These are phyloP conservation scores for Acromyrmex heyeri DNA, from an alignment of 1,140 invertebrate species.

Conservation along the genomic window DNA sequence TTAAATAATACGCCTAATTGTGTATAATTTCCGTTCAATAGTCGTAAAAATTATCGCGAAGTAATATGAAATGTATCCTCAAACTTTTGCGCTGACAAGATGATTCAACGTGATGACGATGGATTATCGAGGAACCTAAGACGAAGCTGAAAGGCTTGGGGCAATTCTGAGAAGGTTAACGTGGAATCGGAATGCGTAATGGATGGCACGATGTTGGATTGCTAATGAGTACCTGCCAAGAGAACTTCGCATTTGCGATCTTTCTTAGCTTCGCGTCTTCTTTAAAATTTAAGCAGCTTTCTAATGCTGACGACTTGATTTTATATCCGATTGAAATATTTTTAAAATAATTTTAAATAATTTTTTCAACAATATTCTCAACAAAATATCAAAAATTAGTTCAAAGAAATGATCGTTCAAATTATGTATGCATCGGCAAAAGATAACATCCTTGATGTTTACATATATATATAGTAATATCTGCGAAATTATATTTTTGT, in stretches of 20 bases:
- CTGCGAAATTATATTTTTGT: not conserved
- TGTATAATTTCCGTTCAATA: not conserved
- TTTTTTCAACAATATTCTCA: not conserved
- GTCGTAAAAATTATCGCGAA: slow-evolving; percentile 1
- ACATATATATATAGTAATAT: not conserved
- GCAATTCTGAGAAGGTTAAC: slow-evolving; percentile 79
- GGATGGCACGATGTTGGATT: slow-evolving; percentile 82
- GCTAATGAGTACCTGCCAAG: slow-evolving; percentile 81
- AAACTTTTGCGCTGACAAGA: slow-evolving; percentile 79
- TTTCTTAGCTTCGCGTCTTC: slow-evolving; percentile 1
- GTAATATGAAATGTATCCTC: slow-evolving; percentile 55
- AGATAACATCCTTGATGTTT: not conserved
- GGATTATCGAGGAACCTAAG: slow-evolving; percentile 70
- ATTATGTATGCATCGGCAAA: not conserved
- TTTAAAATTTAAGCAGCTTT: slow-evolving; percentile 10
- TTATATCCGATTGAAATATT: not conserved
- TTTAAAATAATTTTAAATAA: no score
- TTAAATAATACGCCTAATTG: not conserved
- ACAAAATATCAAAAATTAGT: no score
- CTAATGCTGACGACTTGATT: not conserved
- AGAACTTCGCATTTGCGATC: not conserved
- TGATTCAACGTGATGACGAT: slow-evolving; percentile 79
- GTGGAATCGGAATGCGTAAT: slow-evolving; percentile 85
- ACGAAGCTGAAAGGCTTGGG: slow-evolving; percentile 64
- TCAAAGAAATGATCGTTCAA: no score